Evolutionary conservation across 2,888 invertebrate species (phyloP).

Genomic region (Apeira syringaria): DNA sequence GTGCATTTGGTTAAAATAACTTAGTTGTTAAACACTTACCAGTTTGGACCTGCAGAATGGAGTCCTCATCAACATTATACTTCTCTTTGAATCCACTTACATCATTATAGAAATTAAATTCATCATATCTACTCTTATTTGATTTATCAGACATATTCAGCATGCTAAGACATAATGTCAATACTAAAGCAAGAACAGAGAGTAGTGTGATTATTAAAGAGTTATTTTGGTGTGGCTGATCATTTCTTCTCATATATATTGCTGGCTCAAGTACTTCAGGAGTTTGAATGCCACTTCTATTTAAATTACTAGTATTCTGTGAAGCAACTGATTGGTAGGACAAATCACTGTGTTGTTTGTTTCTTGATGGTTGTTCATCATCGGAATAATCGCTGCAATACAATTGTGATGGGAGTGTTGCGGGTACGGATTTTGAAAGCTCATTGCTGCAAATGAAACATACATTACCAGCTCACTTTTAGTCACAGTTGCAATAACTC

Average conservation of each 20-base stretch:
- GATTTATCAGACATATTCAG: conserved; percentile 1
- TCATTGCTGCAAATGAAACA: conserved; percentile 64
- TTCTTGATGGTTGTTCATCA: conserved; percentile 20
- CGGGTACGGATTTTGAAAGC: conserved; percentile 67
- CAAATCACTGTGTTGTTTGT: conserved; percentile 19
- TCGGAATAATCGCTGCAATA: conserved; percentile 58
- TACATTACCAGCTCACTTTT: conserved; percentile 60
- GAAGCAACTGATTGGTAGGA: conserved; percentile 21
- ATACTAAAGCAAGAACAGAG: not conserved
- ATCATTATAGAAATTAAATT: conserved; percentile 55
- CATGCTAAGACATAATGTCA: conserved; percentile 6
- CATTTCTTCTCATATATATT: not conserved
- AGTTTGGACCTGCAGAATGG: conserved; percentile 59
- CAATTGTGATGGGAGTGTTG: conserved; percentile 55
- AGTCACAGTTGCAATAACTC: conserved; percentile 18
- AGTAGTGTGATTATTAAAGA: not conserved
- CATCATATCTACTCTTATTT: conserved; percentile 40
- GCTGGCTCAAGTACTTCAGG: not conserved
- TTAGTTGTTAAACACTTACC: too few species aligned
- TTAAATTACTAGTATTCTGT: conserved; percentile 5
- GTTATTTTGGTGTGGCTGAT: not conserved
- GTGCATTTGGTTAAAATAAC: too few species aligned
- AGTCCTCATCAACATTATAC: conserved; percentile 58
- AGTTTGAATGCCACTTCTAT: not conserved
- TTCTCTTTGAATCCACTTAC: conserved; percentile 53